Evolutionary conservation across 1,140 invertebrate genomes (phyloP), one percentile per base, ranked within the genome.

Genomic region (Dolichoris vasculosae): DNA sequence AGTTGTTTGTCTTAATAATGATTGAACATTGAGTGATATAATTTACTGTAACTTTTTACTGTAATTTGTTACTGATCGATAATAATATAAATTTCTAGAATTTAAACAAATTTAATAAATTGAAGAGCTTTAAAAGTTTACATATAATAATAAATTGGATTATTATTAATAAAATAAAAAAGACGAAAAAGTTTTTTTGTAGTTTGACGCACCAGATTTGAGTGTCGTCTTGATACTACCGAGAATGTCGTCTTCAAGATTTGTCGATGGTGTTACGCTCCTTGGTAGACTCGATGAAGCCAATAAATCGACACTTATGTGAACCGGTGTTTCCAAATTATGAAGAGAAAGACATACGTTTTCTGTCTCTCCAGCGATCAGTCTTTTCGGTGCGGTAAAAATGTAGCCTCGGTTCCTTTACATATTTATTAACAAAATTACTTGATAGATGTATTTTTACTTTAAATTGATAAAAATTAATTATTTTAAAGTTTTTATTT

Each of bases 291-390:
- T 86, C 26, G 67, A 30, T 2, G 90, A 88, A 43, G 89, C 89
- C 46, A 92, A 82, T n/a, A 94, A 55, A 40, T 93, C 91, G 23
- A 94, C 82, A 64, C 88, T 81, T 86, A 93, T 89, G 48, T 92
- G 87, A 30, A 91, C 94, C 23, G 92, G 91, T n/a, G 91, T 89
- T n/a, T 92, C 90, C 73, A 94, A 87, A 88, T 94, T 92, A 84
- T 94, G 92, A 23, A 94, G 83, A 11, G 93, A 93, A 38, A 94
- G 88, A 83, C 93, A 94, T 20, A 92, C 90, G 51, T 88, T 92
- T 80, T 93, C 92, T 15, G 89, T 91, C 75, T 92, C 90, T 4
- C 92, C 93, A 6, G 92, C 90, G 30, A 94, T 86, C 48, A 94
- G 87, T 63, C 89, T 88, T 80, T 92, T 93, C 6, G 94, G 94